Base-by-base conservation (phyloP, 2,888 invertebrate genomes). In the Noctua fimbriata region DNA sequence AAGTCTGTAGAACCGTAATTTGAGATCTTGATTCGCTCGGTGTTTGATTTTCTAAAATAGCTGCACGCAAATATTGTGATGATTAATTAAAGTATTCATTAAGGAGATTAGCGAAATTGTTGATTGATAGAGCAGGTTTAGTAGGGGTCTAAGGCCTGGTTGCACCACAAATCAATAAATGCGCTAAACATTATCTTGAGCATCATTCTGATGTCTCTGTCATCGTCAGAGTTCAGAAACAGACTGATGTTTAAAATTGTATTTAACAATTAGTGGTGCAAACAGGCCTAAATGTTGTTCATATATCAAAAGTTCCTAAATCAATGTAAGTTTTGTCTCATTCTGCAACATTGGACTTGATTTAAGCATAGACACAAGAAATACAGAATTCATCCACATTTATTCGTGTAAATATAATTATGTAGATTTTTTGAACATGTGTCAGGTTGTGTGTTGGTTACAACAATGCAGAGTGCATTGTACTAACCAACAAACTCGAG, bases 41-140 rank as follows among this genome's bases (percentile, higher is more conserved):
- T 55, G 73, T 49, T 36, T 41, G 47, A 1, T 77, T 87, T 85
- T 87, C 72, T 87, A 87, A 84, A 80, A 78, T 87, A 74, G 58
- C 36, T 83, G 81, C 80, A 81, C 83, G 79, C 75, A 60, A 76
- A 83, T 73, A 76, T 82, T 86, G 63, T 82, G 52, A n/a, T 66
- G 52, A 72, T 69, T 74, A 73, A 76, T 65, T 60, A 55, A 69
- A 82, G 24, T 70, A 75, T 71, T 73, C 16, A 36, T 52, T 65
- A 24, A 36, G 16, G 21, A 69, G 36, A 63, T 60, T 73, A 69
- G 71, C 36, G 52, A 74, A 82, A 41, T n/a, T n/a, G 21, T 16
- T 44, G 49, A 75, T 21, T 58, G 41, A 12, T 65, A 65, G 41
- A 72, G 32, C 36, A n/a, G 10, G 44, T 75, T 41, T 44, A 7